Conservation (phyloP, 2,797 vertebrate genomes). For the Acrocephalus scirpaceus region DNA sequence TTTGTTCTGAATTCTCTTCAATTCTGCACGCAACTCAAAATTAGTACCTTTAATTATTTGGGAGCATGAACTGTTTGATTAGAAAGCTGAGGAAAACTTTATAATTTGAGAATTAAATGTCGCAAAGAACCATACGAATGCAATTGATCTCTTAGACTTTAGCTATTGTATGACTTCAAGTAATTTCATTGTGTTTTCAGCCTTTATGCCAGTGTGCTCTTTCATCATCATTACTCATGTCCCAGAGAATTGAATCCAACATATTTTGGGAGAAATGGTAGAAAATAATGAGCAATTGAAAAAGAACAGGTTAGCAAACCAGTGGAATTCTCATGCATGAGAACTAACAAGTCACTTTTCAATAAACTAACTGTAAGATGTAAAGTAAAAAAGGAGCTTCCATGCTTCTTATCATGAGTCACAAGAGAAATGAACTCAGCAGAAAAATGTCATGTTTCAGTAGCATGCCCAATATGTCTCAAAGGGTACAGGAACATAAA, state of each 20-base stretch:
- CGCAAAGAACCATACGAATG: fast-evolving
- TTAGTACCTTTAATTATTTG: not conserved
- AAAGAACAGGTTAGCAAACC: not conserved
- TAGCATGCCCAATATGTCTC: not conserved
- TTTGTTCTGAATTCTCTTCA: not conserved
- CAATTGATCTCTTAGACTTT: not conserved
- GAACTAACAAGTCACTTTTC: not conserved
- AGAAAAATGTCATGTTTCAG: not conserved
- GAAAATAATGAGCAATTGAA: not conserved
- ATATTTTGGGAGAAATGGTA: not conserved
- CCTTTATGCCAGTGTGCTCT: not conserved
- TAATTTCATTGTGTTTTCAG: not conserved
- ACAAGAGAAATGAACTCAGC: not conserved
- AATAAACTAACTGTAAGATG: not conserved
- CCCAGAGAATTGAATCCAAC: not conserved
- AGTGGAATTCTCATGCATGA: not conserved
- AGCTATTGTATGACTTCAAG: not conserved
- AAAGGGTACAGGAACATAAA: not conserved
- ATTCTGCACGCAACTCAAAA: not conserved
- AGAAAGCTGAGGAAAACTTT: not conserved
- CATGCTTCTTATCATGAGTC: not conserved
- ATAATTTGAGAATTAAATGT: not conserved
- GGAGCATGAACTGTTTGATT: not conserved
- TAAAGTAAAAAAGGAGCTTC: not conserved
- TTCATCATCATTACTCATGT: not conserved